Percentiles rank a stretch among this genome's conserved stretches.
Evolutionary conservation across 2,797 vertebrate species (phyloP).

Genomic region (Threskiornis aethiopicus): DNA sequence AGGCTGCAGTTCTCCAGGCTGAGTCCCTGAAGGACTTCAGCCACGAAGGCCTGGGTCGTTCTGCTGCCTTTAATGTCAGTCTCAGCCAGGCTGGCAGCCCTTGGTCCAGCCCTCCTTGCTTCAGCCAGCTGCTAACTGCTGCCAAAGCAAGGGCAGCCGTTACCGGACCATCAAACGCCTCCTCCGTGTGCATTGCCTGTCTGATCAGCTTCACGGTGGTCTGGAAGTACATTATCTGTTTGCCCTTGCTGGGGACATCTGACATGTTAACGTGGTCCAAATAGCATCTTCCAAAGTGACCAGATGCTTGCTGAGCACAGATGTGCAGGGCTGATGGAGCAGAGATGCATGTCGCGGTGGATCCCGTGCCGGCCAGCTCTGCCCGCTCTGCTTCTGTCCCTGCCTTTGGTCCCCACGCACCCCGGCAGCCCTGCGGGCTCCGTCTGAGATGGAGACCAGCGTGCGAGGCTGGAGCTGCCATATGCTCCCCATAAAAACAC

Average conservation of each 20-base stretch:
- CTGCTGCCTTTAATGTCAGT: background rate
- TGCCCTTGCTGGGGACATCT: background rate
- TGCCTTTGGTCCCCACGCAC: accelerated
- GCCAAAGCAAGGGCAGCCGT: background rate
- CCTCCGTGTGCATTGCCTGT: accelerated
- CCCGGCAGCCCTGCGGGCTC: background rate
- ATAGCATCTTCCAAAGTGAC: background rate
- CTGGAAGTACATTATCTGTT: background rate
- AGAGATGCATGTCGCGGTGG: accelerated
- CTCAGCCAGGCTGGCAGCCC: background rate
- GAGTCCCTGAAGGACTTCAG: background rate
- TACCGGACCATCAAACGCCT: background rate
- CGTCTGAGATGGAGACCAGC: background rate
- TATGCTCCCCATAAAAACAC: background rate
- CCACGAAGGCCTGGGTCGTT: background rate
- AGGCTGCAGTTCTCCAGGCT: background rate
- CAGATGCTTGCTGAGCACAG: background rate
- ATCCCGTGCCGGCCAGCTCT: background rate
- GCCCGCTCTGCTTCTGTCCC: background rate
- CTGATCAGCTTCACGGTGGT: background rate
- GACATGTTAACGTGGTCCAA: background rate
- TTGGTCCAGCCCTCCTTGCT: accelerated
- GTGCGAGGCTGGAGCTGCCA: background rate
- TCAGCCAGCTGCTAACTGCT: background rate
- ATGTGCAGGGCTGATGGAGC: background rate